Percentiles rank a stretch among this genome's conserved stretches.
These are phyloP conservation scores for Dermatemys mawii DNA, from an alignment of 2,113 vertebrate genomes.

Conservation along the genomic window DNA sequence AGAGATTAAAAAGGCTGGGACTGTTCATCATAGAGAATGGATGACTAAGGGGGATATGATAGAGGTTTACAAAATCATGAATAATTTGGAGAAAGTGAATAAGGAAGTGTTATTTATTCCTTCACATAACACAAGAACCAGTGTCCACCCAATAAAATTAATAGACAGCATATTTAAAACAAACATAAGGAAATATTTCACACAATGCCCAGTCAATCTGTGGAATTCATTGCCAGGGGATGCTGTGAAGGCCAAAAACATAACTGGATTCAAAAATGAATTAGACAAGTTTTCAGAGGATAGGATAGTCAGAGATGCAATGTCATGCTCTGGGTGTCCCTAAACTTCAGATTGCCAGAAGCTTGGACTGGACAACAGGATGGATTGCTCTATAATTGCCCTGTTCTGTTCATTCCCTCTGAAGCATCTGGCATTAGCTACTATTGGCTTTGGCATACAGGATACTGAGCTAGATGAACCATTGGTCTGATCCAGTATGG, in stretches of 20 bases:
- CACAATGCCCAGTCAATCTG: not conserved
- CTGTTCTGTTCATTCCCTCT: not conserved
- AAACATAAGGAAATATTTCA: too few relatives aligned
- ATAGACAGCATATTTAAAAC: not conserved
- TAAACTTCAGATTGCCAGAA: not conserved
- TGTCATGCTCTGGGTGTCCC: not conserved
- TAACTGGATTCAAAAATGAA: not conserved
- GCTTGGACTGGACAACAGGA: not conserved
- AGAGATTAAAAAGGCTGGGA: not conserved
- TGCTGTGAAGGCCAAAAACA: not conserved
- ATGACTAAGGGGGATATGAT: not conserved
- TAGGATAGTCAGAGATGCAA: not conserved
- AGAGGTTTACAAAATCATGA: not conserved
- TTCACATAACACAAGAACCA: not conserved
- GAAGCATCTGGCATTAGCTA: not conserved
- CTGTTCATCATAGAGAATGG: not conserved
- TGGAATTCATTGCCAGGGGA: not conserved
- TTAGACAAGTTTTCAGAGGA: not conserved
- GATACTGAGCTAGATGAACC: not conserved
- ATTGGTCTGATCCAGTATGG: not conserved
- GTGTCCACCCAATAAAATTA: not conserved
- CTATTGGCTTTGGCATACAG: too few relatives aligned
- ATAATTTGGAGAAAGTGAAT: not conserved
- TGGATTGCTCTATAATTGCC: not conserved
- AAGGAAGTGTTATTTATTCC: not conserved